A percentile compares a stretch with the other conserved stretches of the same genome.
Evolutionary conservation across 2,113 vertebrate species (phyloP).

Genomic region (Aptenodytes patagonicus): DNA sequence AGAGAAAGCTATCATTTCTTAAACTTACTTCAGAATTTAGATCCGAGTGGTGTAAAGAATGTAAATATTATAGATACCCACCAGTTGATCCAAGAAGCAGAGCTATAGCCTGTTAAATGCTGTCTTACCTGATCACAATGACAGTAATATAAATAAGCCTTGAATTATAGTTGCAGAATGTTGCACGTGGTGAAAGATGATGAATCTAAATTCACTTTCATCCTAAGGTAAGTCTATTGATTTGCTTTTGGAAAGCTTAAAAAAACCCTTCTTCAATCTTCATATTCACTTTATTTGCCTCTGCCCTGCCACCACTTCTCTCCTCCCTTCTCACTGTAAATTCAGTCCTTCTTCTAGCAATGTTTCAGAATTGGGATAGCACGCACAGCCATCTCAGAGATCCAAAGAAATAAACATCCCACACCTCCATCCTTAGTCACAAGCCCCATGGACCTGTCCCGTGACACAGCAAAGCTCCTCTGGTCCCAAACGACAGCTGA

Average conservation of each 20-base stretch:
- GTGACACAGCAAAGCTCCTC: not conserved
- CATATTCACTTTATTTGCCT: not conserved
- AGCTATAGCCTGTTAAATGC: not conserved
- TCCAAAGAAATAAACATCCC: not conserved
- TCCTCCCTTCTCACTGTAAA: not conserved
- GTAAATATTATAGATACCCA: not conserved
- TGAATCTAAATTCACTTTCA: not conserved
- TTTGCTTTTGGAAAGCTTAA: not conserved
- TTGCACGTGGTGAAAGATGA: not conserved
- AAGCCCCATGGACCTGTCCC: rapidly evolving
- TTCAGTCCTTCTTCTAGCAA: not conserved
- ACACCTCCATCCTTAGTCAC: not conserved
- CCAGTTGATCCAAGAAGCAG: not conserved
- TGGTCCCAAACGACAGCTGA: too few species aligned
- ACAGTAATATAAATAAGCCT: not conserved
- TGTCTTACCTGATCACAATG: not conserved
- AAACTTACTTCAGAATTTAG: slow-evolving; percentile 25
- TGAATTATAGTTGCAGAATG: not conserved
- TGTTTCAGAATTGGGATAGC: rapidly evolving
- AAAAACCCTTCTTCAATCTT: not conserved
- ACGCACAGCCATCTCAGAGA: not conserved
- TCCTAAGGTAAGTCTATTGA: not conserved
- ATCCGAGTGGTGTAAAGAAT: not conserved
- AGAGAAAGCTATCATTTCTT: not conserved
- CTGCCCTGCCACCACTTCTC: not conserved